Conservation (phyloP, 2,797 vertebrate genomes). For the Tiaroga cobitis region DNA sequence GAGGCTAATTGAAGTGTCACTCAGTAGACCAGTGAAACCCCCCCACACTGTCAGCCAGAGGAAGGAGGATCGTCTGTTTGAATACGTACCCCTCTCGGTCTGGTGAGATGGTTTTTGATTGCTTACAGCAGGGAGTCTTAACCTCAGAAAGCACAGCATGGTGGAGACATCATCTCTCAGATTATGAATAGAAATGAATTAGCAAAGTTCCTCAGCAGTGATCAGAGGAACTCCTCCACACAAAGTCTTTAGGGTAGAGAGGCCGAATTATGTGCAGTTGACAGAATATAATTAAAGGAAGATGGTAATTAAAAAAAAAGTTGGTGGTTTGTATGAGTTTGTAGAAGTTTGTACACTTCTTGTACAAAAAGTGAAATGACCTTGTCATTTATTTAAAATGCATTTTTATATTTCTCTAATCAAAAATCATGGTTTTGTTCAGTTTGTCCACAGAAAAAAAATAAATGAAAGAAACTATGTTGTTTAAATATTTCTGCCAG, state of each 20-base stretch:
- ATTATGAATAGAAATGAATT: constrained; percentile 51
- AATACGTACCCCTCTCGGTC: constrained; percentile 67
- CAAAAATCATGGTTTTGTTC: background rate
- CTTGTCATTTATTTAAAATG: background rate
- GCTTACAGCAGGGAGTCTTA: constrained; percentile 58
- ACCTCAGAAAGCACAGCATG: constrained; percentile 48
- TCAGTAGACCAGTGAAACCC: constrained; percentile 68
- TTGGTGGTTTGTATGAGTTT: background rate
- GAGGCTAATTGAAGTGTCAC: constrained; percentile 83
- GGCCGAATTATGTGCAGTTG: background rate
- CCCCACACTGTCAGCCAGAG: constrained; percentile 57
- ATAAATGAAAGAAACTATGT: background rate
- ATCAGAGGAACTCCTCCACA: constrained; percentile 24
- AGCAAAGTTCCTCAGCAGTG: constrained; percentile 39
- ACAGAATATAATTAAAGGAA: constrained; percentile 24
- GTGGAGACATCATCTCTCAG: constrained; percentile 31
- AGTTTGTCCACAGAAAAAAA: background rate
- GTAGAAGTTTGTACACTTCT: background rate
- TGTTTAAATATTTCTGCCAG: background rate
- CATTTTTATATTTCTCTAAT: background rate
- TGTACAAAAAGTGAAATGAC: background rate
- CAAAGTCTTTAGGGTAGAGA: background rate
- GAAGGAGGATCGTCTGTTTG: constrained; percentile 67
- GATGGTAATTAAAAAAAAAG: background rate
- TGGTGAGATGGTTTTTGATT: constrained; percentile 66